A percentile compares a stretch with the other conserved stretches of the same genome.
Evolutionary conservation across 2,888 invertebrate genomes (phyloP).

Genomic region (Fragum whitleyi): DNA sequence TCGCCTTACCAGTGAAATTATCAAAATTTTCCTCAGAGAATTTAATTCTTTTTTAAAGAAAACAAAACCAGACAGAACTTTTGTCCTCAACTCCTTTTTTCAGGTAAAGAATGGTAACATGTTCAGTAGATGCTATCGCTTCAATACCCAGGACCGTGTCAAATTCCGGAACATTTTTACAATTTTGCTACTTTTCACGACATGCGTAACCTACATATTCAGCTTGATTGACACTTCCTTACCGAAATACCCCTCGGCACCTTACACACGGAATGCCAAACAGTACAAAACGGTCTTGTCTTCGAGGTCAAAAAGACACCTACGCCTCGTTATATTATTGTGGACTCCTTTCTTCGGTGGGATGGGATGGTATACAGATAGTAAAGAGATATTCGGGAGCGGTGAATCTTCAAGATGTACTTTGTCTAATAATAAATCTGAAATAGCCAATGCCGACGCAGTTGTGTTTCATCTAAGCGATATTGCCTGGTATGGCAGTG

Average conservation of each 20-base stretch:
- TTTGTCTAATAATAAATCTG: constrained; percentile 38
- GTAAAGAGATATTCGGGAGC: constrained; percentile 17
- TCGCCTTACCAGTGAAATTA: too few relatives aligned
- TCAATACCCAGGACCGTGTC: too few relatives aligned
- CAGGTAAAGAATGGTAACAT: too few relatives aligned
- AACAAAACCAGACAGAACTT: too few relatives aligned
- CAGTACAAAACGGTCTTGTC: constrained; percentile 5
- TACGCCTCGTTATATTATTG: constrained; percentile 32
- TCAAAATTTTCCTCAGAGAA: too few relatives aligned
- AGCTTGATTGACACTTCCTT: background rate
- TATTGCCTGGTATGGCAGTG: constrained; percentile 32
- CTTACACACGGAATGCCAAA: background rate
- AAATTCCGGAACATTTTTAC: background rate
- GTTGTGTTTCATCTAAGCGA: constrained; percentile 47
- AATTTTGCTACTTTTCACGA: background rate
- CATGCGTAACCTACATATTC: background rate
- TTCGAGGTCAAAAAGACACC: background rate
- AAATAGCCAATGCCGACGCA: constrained; percentile 35
- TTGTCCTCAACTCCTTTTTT: too few relatives aligned
- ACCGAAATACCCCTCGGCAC: background rate
- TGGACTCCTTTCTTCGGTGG: constrained; percentile 49
- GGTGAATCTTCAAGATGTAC: constrained; percentile 20
- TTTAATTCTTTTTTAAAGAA: too few relatives aligned
- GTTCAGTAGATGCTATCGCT: too few relatives aligned
- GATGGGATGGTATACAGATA: constrained; percentile 48